Evolutionary conservation across 2,797 vertebrate genomes (phyloP).

Genomic region (Sebastes taczanowskii): DNA sequence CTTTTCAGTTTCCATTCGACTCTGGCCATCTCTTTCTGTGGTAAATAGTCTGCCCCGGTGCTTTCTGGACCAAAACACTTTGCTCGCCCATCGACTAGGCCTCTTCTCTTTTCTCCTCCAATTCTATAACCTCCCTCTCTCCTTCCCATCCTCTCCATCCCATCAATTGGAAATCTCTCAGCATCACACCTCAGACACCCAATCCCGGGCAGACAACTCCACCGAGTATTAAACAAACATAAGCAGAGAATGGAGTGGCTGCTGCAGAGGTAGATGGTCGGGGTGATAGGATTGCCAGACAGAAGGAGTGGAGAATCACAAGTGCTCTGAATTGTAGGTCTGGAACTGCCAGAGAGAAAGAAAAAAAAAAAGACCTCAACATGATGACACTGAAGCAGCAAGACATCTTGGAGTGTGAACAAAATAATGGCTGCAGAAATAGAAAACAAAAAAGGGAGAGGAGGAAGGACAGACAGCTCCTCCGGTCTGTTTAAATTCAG

Average conservation of each 20-base stretch:
- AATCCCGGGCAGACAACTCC: slow-evolving; percentile 75
- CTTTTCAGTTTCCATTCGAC: slow-evolving; percentile 67
- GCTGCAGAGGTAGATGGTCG: slow-evolving; percentile 74
- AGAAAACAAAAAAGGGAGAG: slow-evolving; percentile 43
- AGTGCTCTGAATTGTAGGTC: slow-evolving; percentile 67
- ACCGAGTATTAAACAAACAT: slow-evolving; percentile 87
- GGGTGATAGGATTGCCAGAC: slow-evolving; percentile 72
- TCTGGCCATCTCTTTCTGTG: slow-evolving; percentile 30
- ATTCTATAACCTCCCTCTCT: slow-evolving; percentile 50
- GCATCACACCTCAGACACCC: slow-evolving; percentile 71
- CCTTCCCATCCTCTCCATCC: slow-evolving; percentile 55
- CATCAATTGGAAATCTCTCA: slow-evolving; percentile 78
- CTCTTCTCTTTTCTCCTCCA: slow-evolving; percentile 61
- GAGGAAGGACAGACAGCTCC: slow-evolving; percentile 30
- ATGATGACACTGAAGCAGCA: slow-evolving; percentile 51
- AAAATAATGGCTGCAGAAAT: slow-evolving; percentile 34
- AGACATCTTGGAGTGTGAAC: slow-evolving; percentile 36
- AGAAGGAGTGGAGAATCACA: slow-evolving; percentile 71
- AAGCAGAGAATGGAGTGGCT: slow-evolving; percentile 79
- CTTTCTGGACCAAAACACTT: slow-evolving; percentile 73
- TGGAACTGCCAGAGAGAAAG: slow-evolving; percentile 13
- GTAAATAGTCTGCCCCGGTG: slow-evolving; percentile 60
- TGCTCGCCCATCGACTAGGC: slow-evolving; percentile 53
- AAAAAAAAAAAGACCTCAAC: not conserved
- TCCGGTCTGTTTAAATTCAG: slow-evolving; percentile 35